These are phyloP conservation scores for Parauchenoglanis punctatus DNA, from an alignment of 2,797 vertebrate genomes.

Conservation along the genomic window DNA sequence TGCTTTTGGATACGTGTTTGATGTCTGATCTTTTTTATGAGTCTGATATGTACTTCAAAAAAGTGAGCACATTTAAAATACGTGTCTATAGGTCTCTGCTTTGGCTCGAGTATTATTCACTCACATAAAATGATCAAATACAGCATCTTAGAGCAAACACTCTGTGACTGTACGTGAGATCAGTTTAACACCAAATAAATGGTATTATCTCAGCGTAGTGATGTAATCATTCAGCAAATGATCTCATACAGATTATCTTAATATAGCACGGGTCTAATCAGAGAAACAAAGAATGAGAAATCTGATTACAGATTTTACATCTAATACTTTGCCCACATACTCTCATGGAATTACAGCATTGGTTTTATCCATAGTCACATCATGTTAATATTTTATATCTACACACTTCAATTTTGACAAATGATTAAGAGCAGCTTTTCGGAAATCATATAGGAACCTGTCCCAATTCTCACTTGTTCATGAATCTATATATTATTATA, in stretches of 20 bases:
- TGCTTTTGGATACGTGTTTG: background rate
- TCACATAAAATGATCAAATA: background rate
- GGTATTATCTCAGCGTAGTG: background rate
- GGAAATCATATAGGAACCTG: background rate
- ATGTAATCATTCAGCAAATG: background rate
- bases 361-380: background rate
- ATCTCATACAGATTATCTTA: background rate
- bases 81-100: background rate
- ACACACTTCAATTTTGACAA: background rate
- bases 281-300: background rate
- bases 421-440: background rate
- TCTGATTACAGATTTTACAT: background rate
- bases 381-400: background rate
- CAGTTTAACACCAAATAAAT: background rate
- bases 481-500: no score
- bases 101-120: background rate
- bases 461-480: background rate
- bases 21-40: constrained; percentile 17
- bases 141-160: background rate
- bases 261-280: background rate
- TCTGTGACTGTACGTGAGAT: background rate
- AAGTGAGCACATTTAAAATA: background rate
- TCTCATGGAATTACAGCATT: background rate
- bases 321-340: background rate
- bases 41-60: background rate